Percentiles rank a stretch among this genome's conserved stretches.
Evolutionary conservation across 2,888 invertebrate species (phyloP).

Genomic region (Eudasyphora cyanicolor): DNA sequence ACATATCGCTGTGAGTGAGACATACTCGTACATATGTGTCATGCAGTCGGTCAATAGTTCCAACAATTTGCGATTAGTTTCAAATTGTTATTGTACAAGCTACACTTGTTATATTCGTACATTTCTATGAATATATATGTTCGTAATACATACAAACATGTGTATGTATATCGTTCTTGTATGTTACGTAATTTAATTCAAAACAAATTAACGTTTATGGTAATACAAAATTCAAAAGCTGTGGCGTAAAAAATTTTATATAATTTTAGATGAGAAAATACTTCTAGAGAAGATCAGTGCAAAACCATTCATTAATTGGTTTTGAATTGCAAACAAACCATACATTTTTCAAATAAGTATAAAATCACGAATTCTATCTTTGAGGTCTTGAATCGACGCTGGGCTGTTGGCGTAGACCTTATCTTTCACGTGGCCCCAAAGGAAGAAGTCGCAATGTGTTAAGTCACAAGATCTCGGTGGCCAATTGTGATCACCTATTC

Average conservation of each 20-base stretch:
- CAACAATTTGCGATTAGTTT: conserved; percentile 24
- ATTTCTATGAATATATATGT: background rate
- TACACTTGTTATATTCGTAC: background rate
- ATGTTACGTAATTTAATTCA: background rate
- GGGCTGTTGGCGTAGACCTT: too few species aligned
- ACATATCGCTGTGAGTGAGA: background rate
- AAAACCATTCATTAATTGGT: too few species aligned
- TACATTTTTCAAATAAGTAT: too few species aligned
- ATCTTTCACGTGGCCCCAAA: too few species aligned
- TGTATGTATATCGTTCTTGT: background rate
- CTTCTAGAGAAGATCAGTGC: too few species aligned
- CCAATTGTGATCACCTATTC: too few species aligned
- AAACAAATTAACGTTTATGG: background rate
- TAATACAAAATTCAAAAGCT: background rate
- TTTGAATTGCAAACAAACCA: too few species aligned
- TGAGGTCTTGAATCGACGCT: too few species aligned
- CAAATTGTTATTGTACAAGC: conserved; percentile 18
- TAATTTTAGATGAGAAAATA: background rate
- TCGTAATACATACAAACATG: conserved; percentile 9
- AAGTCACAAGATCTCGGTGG: too few species aligned
- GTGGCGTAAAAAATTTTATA: background rate
- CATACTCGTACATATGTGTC: background rate
- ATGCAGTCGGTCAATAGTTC: conserved; percentile 18
- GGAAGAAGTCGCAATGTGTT: too few species aligned
- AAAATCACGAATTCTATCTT: too few species aligned